A percentile compares a stretch with the other conserved stretches of the same genome.
phyloP scores from a whole-genome alignment of 2,113 vertebrate species.

The Amphilophus citrinellus region DNA sequence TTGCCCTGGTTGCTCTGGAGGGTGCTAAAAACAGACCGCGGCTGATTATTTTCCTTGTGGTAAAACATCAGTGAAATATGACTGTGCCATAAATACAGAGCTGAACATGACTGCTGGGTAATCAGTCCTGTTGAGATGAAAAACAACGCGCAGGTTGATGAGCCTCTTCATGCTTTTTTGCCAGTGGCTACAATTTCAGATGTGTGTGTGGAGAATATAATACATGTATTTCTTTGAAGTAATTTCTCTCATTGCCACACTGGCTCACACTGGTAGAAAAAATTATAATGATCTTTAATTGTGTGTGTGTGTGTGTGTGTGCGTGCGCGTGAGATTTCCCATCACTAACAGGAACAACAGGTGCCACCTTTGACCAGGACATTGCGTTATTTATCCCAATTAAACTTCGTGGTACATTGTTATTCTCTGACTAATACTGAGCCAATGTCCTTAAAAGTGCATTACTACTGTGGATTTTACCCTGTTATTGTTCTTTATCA shows the following conservation, averaged over 20 bases:
- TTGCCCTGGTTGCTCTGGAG: slow-evolving; percentile 61
- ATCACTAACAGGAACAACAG: slow-evolving; percentile 33
- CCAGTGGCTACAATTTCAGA: neutral
- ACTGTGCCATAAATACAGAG: slow-evolving; percentile 24
- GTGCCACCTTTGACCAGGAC: slow-evolving; percentile 28
- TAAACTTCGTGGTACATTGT: neutral
- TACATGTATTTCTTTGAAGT: neutral
- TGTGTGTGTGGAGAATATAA: neutral
- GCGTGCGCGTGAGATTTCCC: neutral
- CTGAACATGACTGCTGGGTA: neutral
- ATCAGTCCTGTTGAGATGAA: slow-evolving; percentile 24
- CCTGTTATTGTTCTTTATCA: neutral
- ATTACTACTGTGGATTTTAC: neutral
- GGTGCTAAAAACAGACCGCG: slow-evolving; percentile 50
- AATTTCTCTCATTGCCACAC: neutral
- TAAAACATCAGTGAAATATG: slow-evolving; percentile 55
- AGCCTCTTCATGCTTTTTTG: neutral
- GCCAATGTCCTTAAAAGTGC: slow-evolving; percentile 15
- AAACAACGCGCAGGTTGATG: neutral
- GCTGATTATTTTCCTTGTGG: slow-evolving; percentile 55
- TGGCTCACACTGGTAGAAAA: neutral
- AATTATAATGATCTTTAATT: neutral
- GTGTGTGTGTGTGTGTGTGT: no score
- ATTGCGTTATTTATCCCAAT: neutral
- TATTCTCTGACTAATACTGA: slow-evolving; percentile 11